Conservation (phyloP, 2,113 vertebrate species). For the Myrmophylax atrothorax region DNA sequence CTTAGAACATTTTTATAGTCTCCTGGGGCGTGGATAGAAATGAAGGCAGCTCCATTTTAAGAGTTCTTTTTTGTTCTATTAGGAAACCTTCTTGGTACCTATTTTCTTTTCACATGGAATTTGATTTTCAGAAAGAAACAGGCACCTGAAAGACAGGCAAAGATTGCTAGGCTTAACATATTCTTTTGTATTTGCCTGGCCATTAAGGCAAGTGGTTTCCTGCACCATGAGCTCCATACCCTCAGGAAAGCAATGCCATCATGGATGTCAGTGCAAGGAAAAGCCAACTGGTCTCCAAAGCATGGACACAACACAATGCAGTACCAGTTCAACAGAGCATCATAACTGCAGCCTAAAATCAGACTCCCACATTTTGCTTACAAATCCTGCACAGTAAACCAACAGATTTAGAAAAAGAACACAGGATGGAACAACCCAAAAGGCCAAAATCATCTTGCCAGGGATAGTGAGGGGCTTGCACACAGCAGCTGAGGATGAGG, state of each 20-base stretch:
- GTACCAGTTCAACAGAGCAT: background rate
- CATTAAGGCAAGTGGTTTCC: background rate
- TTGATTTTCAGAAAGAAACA: background rate
- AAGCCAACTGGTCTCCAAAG: background rate
- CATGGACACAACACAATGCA: accelerated
- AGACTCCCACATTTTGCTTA: background rate
- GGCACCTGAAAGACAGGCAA: background rate
- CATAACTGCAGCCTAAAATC: background rate
- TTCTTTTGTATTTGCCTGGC: background rate
- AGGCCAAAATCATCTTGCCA: background rate
- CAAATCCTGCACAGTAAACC: background rate
- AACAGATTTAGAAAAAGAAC: background rate
- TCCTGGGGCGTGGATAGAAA: background rate
- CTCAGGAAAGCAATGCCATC: background rate
- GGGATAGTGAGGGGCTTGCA: background rate
- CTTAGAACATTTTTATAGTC: background rate
- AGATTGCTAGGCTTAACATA: background rate
- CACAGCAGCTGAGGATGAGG: background rate
- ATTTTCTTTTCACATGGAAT: background rate
- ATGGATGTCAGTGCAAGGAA: background rate
- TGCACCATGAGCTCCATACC: background rate
- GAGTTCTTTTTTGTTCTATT: background rate
- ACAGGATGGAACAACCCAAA: background rate
- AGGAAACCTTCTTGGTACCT: background rate
- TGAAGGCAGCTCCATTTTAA: background rate